Conservation (phyloP, 2,113 vertebrate genomes). For the Sinocyclocheilus anshuiensis region DNA sequence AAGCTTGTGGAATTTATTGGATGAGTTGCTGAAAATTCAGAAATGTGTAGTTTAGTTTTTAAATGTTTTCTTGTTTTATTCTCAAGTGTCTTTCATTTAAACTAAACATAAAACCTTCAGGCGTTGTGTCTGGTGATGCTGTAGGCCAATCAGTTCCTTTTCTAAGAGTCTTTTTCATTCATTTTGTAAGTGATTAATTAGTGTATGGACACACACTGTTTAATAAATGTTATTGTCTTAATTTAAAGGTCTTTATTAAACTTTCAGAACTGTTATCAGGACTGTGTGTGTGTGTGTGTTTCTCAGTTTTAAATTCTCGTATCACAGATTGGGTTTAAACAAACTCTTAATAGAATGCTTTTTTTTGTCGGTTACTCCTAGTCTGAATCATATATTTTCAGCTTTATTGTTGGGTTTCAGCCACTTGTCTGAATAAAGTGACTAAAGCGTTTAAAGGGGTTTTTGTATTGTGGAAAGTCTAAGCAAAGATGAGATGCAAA, state of each 20-base stretch:
- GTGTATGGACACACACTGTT: neutral
- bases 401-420: too few species aligned
- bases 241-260: neutral
- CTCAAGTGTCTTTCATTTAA: conserved; percentile 27
- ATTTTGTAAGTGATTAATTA: neutral
- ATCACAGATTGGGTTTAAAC: neutral
- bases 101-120: neutral
- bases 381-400: neutral
- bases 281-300: neutral
- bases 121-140: neutral
- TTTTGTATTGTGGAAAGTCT: too few species aligned
- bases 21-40: conserved; percentile 7
- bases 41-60: conserved; percentile 31
- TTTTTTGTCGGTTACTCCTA: neutral
- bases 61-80: conserved; percentile 11
- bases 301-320: neutral
- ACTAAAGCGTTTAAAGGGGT: neutral
- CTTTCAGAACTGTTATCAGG: neutral
- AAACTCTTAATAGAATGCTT: neutral
- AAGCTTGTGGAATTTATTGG: conserved; percentile 72
- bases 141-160: neutral
- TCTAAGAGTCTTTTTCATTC: neutral
- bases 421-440: too few species aligned
- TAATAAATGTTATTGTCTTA: neutral
- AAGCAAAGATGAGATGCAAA: too few species aligned